These are phyloP conservation scores for Hoplodrina ambigua DNA, from an alignment of 2,888 invertebrate genomes.

Conservation along the genomic window DNA sequence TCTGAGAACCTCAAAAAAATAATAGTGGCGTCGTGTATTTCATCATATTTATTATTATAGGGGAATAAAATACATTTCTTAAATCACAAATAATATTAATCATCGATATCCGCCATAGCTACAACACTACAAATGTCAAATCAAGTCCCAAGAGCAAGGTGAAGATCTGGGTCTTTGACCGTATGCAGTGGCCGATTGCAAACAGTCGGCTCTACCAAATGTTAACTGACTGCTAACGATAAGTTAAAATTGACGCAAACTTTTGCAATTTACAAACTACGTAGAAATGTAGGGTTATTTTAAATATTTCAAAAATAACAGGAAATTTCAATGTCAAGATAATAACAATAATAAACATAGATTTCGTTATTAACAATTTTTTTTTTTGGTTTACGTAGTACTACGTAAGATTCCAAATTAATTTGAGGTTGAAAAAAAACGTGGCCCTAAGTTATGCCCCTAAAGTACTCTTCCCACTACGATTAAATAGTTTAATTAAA, in stretches of 20 bases:
- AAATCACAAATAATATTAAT: neutral
- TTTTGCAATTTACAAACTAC: neutral
- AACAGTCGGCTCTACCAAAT: constrained; percentile 30
- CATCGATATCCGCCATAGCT: constrained; percentile 40
- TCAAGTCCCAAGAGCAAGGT: constrained; percentile 87
- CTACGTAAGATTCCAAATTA: neutral
- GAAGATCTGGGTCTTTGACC: constrained; percentile 90
- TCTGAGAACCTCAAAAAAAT: too few species aligned
- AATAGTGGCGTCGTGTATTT: too few species aligned
- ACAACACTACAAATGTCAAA: constrained; percentile 81
- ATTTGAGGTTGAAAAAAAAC: neutral
- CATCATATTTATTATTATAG: too few species aligned
- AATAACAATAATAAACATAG: too few species aligned
- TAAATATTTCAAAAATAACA: too few species aligned
- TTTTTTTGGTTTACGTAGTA: too few species aligned
- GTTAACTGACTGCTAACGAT: constrained; percentile 42
- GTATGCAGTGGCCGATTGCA: constrained; percentile 71
- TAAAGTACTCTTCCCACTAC: neutral
- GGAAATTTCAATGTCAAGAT: too few species aligned
- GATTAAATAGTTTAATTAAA: too few species aligned
- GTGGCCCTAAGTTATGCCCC: neutral
- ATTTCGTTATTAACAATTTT: too few species aligned
- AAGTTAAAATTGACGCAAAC: neutral
- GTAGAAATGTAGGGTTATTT: too few species aligned
- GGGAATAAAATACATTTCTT: too few species aligned